A percentile compares a stretch with the other conserved stretches of the same genome.
Conservation (phyloP, 2,888 invertebrate genomes). For the Hirtodrosophila duncani region DNA sequence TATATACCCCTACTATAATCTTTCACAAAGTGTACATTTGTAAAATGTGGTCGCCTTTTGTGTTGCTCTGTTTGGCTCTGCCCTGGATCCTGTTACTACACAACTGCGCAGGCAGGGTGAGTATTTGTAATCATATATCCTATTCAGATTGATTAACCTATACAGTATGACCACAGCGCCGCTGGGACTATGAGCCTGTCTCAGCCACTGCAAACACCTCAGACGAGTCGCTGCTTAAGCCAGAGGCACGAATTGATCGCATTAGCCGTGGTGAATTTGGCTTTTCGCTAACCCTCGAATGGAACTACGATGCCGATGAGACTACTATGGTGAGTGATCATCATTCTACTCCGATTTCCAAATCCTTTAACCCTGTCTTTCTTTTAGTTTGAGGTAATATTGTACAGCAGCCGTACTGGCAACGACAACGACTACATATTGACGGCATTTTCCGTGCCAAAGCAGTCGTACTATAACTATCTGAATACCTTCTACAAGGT, state of each 20-base stretch:
- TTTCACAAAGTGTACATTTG: too few relatives aligned
- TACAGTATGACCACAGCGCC: conserved; percentile 28
- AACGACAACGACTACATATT: conserved; percentile 37
- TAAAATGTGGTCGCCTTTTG: not conserved
- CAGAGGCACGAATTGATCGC: not conserved
- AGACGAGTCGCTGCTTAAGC: conserved; percentile 1
- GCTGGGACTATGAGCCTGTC: conserved; percentile 46
- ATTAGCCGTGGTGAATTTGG: conserved; percentile 9
- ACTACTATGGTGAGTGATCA: conserved; percentile 24
- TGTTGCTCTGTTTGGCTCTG: not conserved
- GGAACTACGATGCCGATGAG: conserved; percentile 5
- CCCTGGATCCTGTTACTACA: conserved; percentile 1
- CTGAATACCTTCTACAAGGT: conserved; percentile 21
- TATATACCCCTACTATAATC: too few relatives aligned
- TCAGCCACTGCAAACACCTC: conserved; percentile 1
- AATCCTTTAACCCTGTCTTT: not conserved
- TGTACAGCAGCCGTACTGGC: conserved; percentile 36
- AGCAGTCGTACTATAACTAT: conserved; percentile 12
- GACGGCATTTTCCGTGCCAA: conserved; percentile 24
- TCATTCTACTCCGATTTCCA: too few relatives aligned
- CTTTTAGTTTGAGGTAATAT: conserved; percentile 19
- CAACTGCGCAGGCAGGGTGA: conserved; percentile 21
- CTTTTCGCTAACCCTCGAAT: not conserved
- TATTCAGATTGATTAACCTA: not conserved
- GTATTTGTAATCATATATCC: not conserved